Evolutionary conservation across 2,888 invertebrate species (phyloP).

Genomic region (Lasiommata megera): DNA sequence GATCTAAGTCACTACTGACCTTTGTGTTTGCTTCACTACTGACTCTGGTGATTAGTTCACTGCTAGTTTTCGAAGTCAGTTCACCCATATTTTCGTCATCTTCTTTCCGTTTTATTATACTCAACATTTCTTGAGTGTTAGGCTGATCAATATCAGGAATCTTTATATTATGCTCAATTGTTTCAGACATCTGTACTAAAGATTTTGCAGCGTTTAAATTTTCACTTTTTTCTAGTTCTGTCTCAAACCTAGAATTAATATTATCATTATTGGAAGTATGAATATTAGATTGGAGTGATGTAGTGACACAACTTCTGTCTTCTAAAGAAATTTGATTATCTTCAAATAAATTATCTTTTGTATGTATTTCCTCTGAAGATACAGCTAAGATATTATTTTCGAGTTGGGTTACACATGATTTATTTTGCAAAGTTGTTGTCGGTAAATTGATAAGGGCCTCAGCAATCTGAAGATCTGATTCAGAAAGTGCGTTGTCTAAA

Average conservation of each 20-base stretch:
- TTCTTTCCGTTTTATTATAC: conserved; percentile 19
- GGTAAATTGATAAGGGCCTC: conserved; percentile 74
- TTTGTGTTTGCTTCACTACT: neutral
- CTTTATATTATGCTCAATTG: conserved; percentile 62
- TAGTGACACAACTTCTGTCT: conserved; percentile 2
- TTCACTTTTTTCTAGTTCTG: conserved; percentile 72
- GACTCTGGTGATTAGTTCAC: neutral
- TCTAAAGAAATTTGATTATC: conserved; percentile 3
- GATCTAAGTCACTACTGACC: conserved; percentile 38
- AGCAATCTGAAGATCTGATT: conserved; percentile 75
- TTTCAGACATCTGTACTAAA: conserved; percentile 75
- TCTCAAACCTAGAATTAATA: conserved; percentile 58
- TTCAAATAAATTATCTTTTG: conserved; percentile 4
- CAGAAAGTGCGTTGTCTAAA: conserved; percentile 56
- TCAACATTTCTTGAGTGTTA: conserved; percentile 41
- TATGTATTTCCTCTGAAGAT: conserved; percentile 13
- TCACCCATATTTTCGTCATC: conserved; percentile 17
- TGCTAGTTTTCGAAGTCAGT: neutral
- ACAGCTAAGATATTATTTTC: conserved; percentile 12
- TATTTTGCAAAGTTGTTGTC: conserved; percentile 61
- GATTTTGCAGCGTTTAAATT: conserved; percentile 76
- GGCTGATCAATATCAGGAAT: conserved; percentile 46
- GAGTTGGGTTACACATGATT: conserved; percentile 40
- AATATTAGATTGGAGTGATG: conserved; percentile 14
- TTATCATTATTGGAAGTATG: conserved; percentile 37